phyloP scores from a whole-genome alignment of 2,888 invertebrate species.

The Malthinus seriepunctatus region DNA sequence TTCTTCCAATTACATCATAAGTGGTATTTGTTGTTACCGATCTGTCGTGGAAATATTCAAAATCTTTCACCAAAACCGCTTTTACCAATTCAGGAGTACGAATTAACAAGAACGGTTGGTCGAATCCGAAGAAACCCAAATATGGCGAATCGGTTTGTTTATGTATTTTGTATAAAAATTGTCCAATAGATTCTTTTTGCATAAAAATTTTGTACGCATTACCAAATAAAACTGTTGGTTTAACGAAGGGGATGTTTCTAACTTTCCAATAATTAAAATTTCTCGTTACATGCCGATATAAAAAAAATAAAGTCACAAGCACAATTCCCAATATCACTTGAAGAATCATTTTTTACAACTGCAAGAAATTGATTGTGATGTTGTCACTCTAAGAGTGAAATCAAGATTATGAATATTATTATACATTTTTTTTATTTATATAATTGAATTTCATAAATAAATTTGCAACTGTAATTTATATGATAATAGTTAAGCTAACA shows the following conservation, averaged over 20 bases:
- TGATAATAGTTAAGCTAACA: no score
- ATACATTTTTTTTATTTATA: no score
- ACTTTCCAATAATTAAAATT: conserved; percentile 48
- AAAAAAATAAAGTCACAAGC: not conserved
- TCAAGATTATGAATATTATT: no score
- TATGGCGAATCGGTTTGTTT: conserved; percentile 39
- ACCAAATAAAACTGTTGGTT: conserved; percentile 46
- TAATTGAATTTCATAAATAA: no score
- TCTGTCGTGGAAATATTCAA: conserved; percentile 36
- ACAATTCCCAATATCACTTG: not conserved
- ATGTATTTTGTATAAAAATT: conserved; percentile 41
- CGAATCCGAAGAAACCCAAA: conserved; percentile 54
- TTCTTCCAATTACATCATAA: no score
- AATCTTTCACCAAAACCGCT: conserved; percentile 37
- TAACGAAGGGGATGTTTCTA: conserved; percentile 44
- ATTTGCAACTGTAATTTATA: no score
- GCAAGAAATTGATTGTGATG: no score
- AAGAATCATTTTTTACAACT: not conserved
- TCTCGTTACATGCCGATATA: conserved; percentile 31
- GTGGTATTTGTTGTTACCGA: conserved; percentile 55
- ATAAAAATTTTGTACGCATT: conserved; percentile 45
- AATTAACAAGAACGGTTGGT: conserved; percentile 53
- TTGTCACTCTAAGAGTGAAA: no score
- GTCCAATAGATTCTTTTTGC: conserved; percentile 40
- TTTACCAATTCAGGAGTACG: conserved; percentile 48